These are phyloP conservation scores for Eilema caniola DNA, from an alignment of 2,888 invertebrate species.

Conservation along the genomic window DNA sequence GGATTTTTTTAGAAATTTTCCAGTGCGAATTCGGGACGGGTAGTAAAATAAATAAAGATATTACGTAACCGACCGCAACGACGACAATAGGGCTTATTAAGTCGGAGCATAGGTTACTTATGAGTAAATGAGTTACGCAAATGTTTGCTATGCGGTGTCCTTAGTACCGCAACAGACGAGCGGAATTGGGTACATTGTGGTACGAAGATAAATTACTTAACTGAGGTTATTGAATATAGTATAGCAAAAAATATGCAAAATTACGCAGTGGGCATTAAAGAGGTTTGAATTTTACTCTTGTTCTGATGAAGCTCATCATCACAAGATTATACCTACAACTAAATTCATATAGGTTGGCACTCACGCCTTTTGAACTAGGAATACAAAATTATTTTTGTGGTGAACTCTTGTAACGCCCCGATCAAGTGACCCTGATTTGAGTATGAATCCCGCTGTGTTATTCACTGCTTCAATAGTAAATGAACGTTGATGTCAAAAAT, in stretches of 20 bases:
- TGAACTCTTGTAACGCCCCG: neutral
- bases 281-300: too few species aligned
- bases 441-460: neutral
- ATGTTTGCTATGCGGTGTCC: constrained; percentile 16
- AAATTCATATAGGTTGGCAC: too few species aligned
- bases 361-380: too few species aligned
- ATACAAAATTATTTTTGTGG: too few species aligned
- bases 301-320: too few species aligned
- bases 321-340: too few species aligned
- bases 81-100: constrained; percentile 23
- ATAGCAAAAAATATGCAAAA: neutral
- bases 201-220: neutral
- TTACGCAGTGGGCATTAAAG: too few species aligned
- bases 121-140: constrained; percentile 20
- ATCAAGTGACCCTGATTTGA: neutral
- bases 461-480: neutral
- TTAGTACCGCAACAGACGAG: constrained; percentile 19
- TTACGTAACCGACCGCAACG: constrained; percentile 26
- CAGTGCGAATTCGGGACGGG: neutral
- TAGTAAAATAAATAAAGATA: neutral
- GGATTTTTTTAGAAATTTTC: neutral
- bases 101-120: constrained; percentile 19
- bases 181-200: neutral
- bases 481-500: neutral
- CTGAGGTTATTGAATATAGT: neutral